phyloP scores from a whole-genome alignment of 2,113 vertebrate genomes.

The Oncorhynchus mykiss region DNA sequence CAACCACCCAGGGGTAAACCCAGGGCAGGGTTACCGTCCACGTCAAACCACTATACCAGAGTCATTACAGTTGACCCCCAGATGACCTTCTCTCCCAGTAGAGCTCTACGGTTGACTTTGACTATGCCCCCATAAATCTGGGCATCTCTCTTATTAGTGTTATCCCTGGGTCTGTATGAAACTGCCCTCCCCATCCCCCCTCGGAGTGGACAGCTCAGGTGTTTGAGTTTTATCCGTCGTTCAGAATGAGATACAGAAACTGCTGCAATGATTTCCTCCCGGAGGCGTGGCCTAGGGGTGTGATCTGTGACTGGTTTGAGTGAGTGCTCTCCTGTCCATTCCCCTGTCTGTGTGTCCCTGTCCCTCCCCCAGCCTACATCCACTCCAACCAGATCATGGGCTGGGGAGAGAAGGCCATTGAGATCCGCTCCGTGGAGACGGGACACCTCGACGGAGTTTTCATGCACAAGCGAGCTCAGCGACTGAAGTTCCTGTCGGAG shows the following conservation, averaged over 20 bases:
- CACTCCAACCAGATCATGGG: slow-evolving; percentile 99
- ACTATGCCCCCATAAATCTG: not conserved
- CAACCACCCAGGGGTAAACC: too few species aligned
- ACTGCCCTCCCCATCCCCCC: not conserved
- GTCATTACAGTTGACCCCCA: too few species aligned
- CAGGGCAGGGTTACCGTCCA: too few species aligned
- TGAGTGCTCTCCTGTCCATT: slow-evolving; percentile 60
- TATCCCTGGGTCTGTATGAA: not conserved
- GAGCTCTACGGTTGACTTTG: too few species aligned
- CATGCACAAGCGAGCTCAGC: slow-evolving; percentile 99
- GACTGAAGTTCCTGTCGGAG: slow-evolving; percentile 99
- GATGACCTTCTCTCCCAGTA: too few species aligned
- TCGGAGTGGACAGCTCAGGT: slow-evolving; percentile 4
- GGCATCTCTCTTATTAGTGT: not conserved
- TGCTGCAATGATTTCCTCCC: slow-evolving; percentile 78
- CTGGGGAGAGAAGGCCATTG: slow-evolving; percentile 99
- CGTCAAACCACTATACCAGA: too few species aligned
- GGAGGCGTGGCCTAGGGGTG: slow-evolving; percentile 50
- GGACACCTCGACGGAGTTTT: slow-evolving; percentile 99
- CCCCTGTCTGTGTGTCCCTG: slow-evolving; percentile 23
- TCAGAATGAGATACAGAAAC: slow-evolving; percentile 59
- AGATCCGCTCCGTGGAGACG: slow-evolving; percentile 99
- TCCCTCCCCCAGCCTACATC: slow-evolving; percentile 89
- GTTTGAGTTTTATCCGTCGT: slow-evolving; percentile 6
- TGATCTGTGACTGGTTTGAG: slow-evolving; percentile 52